Conservation (phyloP, 2,888 invertebrate species). For the Sabatieria punctata region DNA sequence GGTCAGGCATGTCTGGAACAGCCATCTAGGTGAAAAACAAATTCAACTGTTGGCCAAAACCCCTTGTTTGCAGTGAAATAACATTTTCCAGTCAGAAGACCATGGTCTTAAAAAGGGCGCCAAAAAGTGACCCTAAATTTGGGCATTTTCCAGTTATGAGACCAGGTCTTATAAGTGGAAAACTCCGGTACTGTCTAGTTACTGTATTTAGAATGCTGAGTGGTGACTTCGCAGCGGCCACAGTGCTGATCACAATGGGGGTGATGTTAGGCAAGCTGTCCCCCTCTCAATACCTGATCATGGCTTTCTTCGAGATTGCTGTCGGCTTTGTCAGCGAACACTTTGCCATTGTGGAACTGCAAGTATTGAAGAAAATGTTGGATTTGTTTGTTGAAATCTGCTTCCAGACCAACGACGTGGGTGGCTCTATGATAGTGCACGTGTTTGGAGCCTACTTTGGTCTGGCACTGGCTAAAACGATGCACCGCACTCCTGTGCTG, state of each 20-base stretch:
- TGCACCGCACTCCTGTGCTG: conserved; percentile 32
- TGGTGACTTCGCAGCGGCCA: conserved; percentile 36
- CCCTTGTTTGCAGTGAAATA: no score
- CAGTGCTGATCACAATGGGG: conserved; percentile 41
- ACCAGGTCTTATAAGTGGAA: no score
- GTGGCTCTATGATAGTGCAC: conserved; percentile 85
- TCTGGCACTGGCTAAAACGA: conserved; percentile 58
- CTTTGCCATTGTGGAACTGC: conserved; percentile 19
- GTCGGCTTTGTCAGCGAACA: conserved; percentile 34
- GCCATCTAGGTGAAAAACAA: no score
- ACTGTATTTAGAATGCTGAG: conserved; percentile 33
- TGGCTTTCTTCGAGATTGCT: conserved; percentile 36
- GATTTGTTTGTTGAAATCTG: conserved; percentile 1
- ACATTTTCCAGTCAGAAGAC: no score
- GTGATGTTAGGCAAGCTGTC: conserved; percentile 37
- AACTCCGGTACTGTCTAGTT: no score
- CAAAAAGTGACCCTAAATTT: no score
- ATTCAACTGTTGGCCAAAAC: no score
- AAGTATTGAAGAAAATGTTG: conserved; percentile 15
- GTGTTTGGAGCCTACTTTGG: conserved; percentile 96
- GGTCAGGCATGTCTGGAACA: no score
- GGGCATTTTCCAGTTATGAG: no score
- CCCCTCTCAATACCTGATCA: conserved; percentile 35
- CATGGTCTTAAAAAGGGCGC: no score
- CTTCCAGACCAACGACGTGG: conserved; percentile 67